phyloP scores from a whole-genome alignment of 2,888 invertebrate species.

The Pogonocherus hispidulus region DNA sequence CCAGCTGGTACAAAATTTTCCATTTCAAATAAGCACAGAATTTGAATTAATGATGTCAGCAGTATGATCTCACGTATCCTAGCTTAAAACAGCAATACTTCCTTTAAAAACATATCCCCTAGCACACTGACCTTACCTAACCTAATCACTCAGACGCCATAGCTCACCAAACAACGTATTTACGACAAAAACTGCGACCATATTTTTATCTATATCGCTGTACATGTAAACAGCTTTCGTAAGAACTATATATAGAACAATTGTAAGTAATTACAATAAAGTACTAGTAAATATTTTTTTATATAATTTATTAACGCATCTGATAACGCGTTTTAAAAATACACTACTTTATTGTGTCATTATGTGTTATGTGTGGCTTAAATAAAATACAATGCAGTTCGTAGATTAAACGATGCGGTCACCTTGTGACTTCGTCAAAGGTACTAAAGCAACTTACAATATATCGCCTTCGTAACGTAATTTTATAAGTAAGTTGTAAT shows the following conservation, averaged over 20 bases:
- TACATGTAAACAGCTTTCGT: conserved; percentile 8
- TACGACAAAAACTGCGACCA: conserved; percentile 9
- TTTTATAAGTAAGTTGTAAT: too few species aligned
- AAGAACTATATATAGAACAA: conserved; percentile 26
- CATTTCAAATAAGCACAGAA: too few species aligned
- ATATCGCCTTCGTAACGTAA: too few species aligned
- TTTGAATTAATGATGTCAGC: too few species aligned
- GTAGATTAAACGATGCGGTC: neutral
- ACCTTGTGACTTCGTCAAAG: too few species aligned
- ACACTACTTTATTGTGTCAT: too few species aligned
- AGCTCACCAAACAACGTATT: conserved; percentile 1
- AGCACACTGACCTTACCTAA: conserved; percentile 10
- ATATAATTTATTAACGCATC: conserved; percentile 19
- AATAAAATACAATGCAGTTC: neutral
- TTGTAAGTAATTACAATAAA: conserved; percentile 24
- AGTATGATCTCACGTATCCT: too few species aligned
- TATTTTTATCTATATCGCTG: conserved; percentile 1
- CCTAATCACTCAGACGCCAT: neutral
- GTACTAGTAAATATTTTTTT: conserved; percentile 21
- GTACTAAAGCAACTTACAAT: too few species aligned
- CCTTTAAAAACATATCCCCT: too few species aligned
- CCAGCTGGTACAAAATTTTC: too few species aligned
- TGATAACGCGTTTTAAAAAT: conserved; percentile 10
- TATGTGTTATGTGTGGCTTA: too few species aligned
- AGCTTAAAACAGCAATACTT: too few species aligned